These are phyloP conservation scores for mouse (Mus musculus) DNA, from an alignment of 2,113 vertebrate species.

Conservation along the genomic window GRCm39 chr9:18143501-18144000, in stretches of 20 bases:
- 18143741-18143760: neutral
- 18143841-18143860: too few species aligned
- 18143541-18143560: constrained; percentile 29
- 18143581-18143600: neutral
- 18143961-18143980: too few species aligned
- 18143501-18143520: neutral
- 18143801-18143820: too few species aligned
- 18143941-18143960: too few species aligned
- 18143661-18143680: neutral
- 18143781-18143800: too few species aligned
- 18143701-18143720: neutral
- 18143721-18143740: neutral
- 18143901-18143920: too few species aligned
- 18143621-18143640: neutral
- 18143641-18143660: neutral
- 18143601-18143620: neutral
- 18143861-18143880: too few species aligned
- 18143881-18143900: too few species aligned
- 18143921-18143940: too few species aligned
- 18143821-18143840: too few species aligned
- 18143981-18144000: too few species aligned
- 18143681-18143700: neutral
- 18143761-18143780: neutral
- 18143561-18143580: neutral
- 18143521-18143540: neutral